Evolutionary conservation across 2,888 invertebrate genomes (phyloP).

Genomic region (Campoplex nolae): DNA sequence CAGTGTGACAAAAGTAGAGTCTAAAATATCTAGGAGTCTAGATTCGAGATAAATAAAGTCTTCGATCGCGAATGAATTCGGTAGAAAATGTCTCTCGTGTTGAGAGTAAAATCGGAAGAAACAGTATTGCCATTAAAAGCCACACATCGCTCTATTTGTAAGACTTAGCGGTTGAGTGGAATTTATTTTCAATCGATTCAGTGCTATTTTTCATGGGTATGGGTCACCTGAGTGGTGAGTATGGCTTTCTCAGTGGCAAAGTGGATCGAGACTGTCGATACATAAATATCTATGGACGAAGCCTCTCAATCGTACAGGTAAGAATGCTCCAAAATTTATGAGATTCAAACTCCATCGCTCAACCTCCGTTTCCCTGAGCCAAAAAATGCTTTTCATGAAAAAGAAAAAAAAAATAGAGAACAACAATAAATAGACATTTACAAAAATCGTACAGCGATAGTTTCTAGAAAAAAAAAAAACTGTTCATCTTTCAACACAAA

Average conservation of each 20-base stretch:
- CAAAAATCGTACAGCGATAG: background rate
- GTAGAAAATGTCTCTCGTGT: background rate
- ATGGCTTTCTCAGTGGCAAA: slow-evolving; percentile 21
- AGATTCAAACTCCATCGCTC: background rate
- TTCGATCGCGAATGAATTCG: background rate
- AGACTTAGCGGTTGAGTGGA: slow-evolving; percentile 75
- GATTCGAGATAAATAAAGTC: background rate
- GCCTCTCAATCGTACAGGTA: background rate
- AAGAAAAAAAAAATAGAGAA: no score
- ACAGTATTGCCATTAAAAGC: slow-evolving; percentile 72
- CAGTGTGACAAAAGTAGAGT: background rate
- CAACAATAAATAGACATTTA: no score
- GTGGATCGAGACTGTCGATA: slow-evolving; percentile 23
- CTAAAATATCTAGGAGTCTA: background rate
- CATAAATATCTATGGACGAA: slow-evolving; percentile 55
- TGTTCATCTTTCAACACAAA: no score
- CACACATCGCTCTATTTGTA: slow-evolving; percentile 74
- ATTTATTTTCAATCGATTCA: slow-evolving; percentile 78
- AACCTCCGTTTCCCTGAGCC: background rate
- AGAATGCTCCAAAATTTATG: background rate
- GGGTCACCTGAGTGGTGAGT: slow-evolving; percentile 32
- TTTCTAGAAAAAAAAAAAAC: no score
- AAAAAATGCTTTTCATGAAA: background rate
- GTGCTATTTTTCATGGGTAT: slow-evolving; percentile 72
- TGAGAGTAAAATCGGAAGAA: slow-evolving; percentile 19